Evolutionary conservation across 2,888 invertebrate species (phyloP).

Genomic region (Drosophila paranaensis): DNA sequence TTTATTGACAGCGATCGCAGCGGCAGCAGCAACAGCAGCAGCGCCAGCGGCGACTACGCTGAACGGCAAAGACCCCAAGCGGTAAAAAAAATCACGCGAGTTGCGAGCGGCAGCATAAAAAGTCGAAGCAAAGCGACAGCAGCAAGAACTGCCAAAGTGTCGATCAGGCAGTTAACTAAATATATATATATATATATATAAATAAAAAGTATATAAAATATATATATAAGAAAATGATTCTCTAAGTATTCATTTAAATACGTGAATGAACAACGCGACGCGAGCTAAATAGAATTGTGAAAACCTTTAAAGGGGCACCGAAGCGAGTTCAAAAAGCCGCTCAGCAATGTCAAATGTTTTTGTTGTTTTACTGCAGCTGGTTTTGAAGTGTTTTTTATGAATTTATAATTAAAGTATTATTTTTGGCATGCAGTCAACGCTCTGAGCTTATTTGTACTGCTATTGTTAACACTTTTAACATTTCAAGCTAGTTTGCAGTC

Average conservation of each 20-base stretch:
- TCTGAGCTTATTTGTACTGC: slow-evolving; percentile 11
- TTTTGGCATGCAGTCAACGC: slow-evolving; percentile 24
- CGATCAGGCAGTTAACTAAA: slow-evolving; percentile 59
- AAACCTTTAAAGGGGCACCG: slow-evolving; percentile 1
- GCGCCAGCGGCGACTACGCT: slow-evolving; percentile 12
- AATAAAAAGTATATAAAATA: slow-evolving; percentile 11
- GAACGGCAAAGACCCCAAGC: slow-evolving; percentile 46
- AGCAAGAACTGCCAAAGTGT: slow-evolving; percentile 60
- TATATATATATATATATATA: slow-evolving; percentile 12
- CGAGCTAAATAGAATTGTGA: slow-evolving; percentile 10
- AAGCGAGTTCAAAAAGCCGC: background rate
- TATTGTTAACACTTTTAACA: slow-evolving; percentile 9
- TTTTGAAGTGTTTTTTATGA: slow-evolving; percentile 19
- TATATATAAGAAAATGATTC: slow-evolving; percentile 23
- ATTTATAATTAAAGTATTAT: slow-evolving; percentile 11
- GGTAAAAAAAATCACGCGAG: slow-evolving; percentile 66
- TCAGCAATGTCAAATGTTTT: slow-evolving; percentile 2
- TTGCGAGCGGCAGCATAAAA: slow-evolving; percentile 66
- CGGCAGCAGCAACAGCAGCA: slow-evolving; percentile 4
- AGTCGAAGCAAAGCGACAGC: slow-evolving; percentile 15
- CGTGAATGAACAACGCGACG: slow-evolving; percentile 16
- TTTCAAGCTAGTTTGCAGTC: background rate
- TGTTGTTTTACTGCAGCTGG: slow-evolving; percentile 16
- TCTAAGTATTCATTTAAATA: background rate
- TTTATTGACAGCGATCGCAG: slow-evolving; percentile 21